Evolutionary conservation across 2,888 invertebrate species (phyloP), one percentile per base, ranked within the genome.

Genomic region (Falcaria lacertinaria): DNA sequence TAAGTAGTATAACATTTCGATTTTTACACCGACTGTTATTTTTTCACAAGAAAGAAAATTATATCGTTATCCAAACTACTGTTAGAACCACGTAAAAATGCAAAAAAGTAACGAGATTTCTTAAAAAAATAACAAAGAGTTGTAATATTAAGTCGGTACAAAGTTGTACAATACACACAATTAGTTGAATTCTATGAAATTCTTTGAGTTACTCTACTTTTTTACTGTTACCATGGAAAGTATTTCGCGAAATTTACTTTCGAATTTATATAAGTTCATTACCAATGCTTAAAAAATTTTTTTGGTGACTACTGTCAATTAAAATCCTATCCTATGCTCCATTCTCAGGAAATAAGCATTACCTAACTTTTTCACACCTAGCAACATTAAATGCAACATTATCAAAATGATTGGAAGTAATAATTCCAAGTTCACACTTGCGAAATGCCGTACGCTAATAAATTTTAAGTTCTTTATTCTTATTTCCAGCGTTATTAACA

Each of bases 401-500:
- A 45, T 47, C 34, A 34, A 40, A 33, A 38, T 43, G 37, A 17
- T 41, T 43, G 42, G 22, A 40, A 48, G 50, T 48, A 52, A 64
- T 66, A 64, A 64, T 51, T 45, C 54, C 44, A 45, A 57, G 65
- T 70, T 70, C 67, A 65, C 72, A 72, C 72, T 68, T 52, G 61
- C 60, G 51, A 54, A 50, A 50, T 48, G 54, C 53, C 58, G n/a
- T 49, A 54, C 48, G 45, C 55, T 47, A 58, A 55, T 57, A 55
- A 51, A 50, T 50, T 48, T 48, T 56, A 56, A 54, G 57, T 64
- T 51, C 56, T 57, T 57, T 56, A 61, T 64, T 60, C 57, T 63
- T 62, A 57, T 60, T 63, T 63, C 50, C 52, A 51, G 52, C 52
- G 58, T 62, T 76, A 86, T 83, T 84, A 85, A 83, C 82, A 81